Evolutionary conservation across 2,888 invertebrate genomes (phyloP).

Genomic region (Lobophora halterata): DNA sequence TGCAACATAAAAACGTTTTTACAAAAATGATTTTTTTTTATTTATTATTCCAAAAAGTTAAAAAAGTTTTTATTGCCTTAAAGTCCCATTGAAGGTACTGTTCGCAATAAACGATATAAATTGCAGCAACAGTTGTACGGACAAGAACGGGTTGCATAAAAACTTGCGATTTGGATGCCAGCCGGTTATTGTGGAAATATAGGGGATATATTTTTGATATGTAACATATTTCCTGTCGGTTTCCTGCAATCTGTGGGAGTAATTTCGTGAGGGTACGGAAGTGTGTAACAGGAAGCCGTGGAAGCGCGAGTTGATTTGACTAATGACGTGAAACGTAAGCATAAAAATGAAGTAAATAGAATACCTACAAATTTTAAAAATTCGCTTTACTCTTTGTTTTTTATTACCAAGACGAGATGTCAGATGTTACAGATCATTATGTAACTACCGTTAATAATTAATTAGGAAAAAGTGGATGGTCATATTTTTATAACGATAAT

Average conservation of each 20-base stretch:
- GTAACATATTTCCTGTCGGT: no score
- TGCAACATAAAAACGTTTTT: no score
- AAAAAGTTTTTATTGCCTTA: background rate
- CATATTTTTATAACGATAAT: no score
- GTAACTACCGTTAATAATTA: no score
- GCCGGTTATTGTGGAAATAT: constrained; percentile 34
- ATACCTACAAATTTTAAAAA: background rate
- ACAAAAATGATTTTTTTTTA: background rate
- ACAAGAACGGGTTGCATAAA: constrained; percentile 46
- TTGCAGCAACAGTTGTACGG: constrained; percentile 47
- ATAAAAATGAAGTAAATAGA: no score
- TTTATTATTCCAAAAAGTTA: background rate
- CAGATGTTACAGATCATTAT: no score
- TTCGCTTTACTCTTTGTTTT: background rate
- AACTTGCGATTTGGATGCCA: constrained; percentile 54
- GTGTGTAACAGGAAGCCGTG: background rate
- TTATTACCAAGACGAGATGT: no score
- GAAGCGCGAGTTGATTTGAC: no score
- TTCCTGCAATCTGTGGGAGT: no score
- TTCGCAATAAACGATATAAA: constrained; percentile 17
- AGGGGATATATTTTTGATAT: constrained; percentile 21
- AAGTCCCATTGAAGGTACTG: constrained; percentile 1
- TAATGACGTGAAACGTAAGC: no score
- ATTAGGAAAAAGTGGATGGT: no score
- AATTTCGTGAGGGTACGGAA: background rate